phyloP scores from a whole-genome alignment of 1,140 invertebrate species.

The Bathynomus jamesi region DNA sequence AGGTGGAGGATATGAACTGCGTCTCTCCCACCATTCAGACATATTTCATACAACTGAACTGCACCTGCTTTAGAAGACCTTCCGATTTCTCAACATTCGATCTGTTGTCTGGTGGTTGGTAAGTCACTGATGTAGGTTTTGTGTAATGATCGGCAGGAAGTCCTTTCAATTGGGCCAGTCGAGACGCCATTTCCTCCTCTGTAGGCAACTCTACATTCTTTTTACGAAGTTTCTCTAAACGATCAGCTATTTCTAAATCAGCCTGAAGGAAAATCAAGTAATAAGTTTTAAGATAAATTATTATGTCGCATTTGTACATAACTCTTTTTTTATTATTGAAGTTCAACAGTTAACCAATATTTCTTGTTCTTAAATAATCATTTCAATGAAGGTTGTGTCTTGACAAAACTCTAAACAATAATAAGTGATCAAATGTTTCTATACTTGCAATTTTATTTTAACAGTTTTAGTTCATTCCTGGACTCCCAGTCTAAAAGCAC shows the following conservation, averaged over 20 bases:
- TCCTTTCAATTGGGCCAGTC: slow-evolving; percentile 25
- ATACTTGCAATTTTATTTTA: background rate
- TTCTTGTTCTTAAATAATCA: background rate
- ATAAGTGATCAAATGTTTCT: background rate
- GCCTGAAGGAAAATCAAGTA: slow-evolving; percentile 11
- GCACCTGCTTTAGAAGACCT: slow-evolving; percentile 20
- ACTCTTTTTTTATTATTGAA: too few relatives aligned
- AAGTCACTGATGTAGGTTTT: background rate
- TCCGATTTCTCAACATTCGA: slow-evolving; percentile 12
- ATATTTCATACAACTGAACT: too few relatives aligned
- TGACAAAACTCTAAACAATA: background rate
- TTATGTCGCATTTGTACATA: background rate
- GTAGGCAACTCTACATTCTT: slow-evolving; percentile 12
- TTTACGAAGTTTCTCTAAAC: slow-evolving; percentile 24
- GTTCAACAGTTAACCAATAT: background rate
- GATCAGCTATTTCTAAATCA: slow-evolving; percentile 24
- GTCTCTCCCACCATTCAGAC: too few relatives aligned
- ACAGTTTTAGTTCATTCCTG: background rate
- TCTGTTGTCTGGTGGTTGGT: slow-evolving; percentile 17
- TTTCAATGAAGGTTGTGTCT: background rate
- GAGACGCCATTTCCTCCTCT: slow-evolving; percentile 26
- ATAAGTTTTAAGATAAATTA: background rate
- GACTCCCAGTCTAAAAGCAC: too few relatives aligned
- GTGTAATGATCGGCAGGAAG: slow-evolving; percentile 23
- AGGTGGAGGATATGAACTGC: too few relatives aligned